Evolutionary conservation across 2,888 invertebrate genomes (phyloP), one percentile per base, ranked within the genome.

Genomic region (Euplexia lucipara): DNA sequence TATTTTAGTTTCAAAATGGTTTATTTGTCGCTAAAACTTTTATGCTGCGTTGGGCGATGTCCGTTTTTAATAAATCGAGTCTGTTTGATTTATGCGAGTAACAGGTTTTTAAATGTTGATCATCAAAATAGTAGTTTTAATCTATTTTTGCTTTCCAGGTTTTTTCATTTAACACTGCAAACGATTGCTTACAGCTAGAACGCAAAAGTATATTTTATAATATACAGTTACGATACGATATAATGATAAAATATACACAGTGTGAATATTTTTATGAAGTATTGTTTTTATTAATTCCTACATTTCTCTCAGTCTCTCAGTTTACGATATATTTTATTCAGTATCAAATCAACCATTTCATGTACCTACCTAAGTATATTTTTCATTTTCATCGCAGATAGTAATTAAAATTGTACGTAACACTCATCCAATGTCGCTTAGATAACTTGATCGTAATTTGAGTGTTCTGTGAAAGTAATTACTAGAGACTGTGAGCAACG

Each of bases 61-160:
- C 41, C 59, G 58, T 62, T 82, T n/a, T 81, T 73, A 75, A 59
- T 75, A 77, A 80, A 82, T 78, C 70, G 61, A 59, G 56, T 49
- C 47, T 47, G 26, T 71, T 63, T 79, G 82, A 79, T 79, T 72
- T 76, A 82, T 75, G 18, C 37, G 22, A 56, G 53, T 53, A 48
- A 61, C 63, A 32, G 54, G 60, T 71, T 71, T 63, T 73, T 64
- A 65, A 70, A 64, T 54, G 63, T 18, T 51, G 42, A 34, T 45
- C 34, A 48, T 66, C 32, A 62, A 58, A 71, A 44, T 18, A 8
- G 20, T 20, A 12, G 22, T 42, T 53, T 57, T 32, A 57, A 53
- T 76, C 26, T n/a, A 39, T 62, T 52, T 71, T 44, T 61, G 47
- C 20, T 22, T 20, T 35, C 20, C 20, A n/a, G n/a, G n/a, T n/a